A percentile compares a stretch with the other conserved stretches of the same genome.
phyloP scores from a whole-genome alignment of 2,797 vertebrate genomes.

The Sardinella longiceps region DNA sequence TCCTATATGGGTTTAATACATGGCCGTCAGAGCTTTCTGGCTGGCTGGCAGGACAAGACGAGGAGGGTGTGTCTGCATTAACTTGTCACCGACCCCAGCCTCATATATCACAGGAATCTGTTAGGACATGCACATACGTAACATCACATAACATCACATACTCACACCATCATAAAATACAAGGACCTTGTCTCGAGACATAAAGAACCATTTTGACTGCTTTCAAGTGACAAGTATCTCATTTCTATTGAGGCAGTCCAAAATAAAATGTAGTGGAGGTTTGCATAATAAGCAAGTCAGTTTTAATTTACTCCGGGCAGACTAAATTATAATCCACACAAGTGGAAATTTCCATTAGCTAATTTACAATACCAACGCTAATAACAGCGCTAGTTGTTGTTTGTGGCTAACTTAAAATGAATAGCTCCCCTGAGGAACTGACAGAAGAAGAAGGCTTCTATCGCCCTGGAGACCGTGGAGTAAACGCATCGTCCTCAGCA shows the following conservation, averaged over 20 bases:
- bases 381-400: neutral
- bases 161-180: neutral
- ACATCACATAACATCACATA: too few species aligned
- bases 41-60: neutral
- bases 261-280: neutral
- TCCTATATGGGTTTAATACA: neutral
- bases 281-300: neutral
- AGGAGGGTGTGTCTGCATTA: neutral
- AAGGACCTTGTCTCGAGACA: neutral
- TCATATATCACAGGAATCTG: constrained; percentile 10
- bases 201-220: neutral
- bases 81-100: neutral
- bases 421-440: neutral
- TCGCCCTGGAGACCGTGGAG: neutral
- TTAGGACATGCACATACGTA: neutral
- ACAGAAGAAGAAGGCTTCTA: neutral
- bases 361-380: neutral
- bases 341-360: neutral
- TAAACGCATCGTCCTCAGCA: neutral
- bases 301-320: neutral
- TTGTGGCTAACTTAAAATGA: neutral
- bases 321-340: neutral
- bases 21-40: neutral
- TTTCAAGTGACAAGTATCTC: neutral
- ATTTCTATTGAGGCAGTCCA: neutral